Conservation (phyloP, 1,140 invertebrate genomes). For the Drosophila pachea region DNA sequence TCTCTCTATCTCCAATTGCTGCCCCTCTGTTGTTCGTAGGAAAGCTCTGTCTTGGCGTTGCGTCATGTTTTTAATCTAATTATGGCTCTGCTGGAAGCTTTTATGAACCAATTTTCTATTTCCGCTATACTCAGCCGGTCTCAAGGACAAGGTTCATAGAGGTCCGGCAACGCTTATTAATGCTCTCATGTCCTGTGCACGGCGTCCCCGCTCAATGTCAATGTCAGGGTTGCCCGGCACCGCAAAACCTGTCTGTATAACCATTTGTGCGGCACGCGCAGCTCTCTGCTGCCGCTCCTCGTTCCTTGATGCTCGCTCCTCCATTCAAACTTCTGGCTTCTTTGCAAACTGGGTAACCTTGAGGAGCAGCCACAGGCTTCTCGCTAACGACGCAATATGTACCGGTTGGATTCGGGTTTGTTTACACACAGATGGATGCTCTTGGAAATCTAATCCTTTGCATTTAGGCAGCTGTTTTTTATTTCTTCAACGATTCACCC, state of each 20-base stretch:
- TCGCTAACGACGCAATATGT: slow-evolving; percentile 50
- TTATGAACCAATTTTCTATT: neutral
- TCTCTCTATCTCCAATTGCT: neutral
- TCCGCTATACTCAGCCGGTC: slow-evolving; percentile 8
- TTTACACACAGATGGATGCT: neutral
- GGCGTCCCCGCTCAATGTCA: slow-evolving; percentile 51
- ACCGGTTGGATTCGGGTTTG: slow-evolving; percentile 53
- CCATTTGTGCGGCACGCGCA: slow-evolving; percentile 4
- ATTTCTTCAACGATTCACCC: neutral
- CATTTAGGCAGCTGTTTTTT: slow-evolving; percentile 1
- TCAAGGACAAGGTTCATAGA: slow-evolving; percentile 49
- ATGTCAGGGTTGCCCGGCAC: slow-evolving; percentile 56
- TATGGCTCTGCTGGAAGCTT: slow-evolving; percentile 30
- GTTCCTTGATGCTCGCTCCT: neutral
- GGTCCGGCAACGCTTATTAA: slow-evolving; percentile 36
- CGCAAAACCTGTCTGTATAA: slow-evolving; percentile 50
- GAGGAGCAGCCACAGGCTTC: slow-evolving; percentile 6
- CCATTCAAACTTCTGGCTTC: neutral
- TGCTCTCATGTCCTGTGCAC: slow-evolving; percentile 37
- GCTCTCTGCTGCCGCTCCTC: slow-evolving; percentile 17
- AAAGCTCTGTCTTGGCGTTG: slow-evolving; percentile 31
- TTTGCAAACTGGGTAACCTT: slow-evolving; percentile 64
- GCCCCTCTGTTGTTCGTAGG: slow-evolving; percentile 1
- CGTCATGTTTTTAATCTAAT: slow-evolving; percentile 56
- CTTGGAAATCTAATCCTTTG: slow-evolving; percentile 34